Evolutionary conservation across 2,113 vertebrate genomes (phyloP), one percentile per base, ranked within the genome.

Genomic region (Oophaga pumilio): DNA sequence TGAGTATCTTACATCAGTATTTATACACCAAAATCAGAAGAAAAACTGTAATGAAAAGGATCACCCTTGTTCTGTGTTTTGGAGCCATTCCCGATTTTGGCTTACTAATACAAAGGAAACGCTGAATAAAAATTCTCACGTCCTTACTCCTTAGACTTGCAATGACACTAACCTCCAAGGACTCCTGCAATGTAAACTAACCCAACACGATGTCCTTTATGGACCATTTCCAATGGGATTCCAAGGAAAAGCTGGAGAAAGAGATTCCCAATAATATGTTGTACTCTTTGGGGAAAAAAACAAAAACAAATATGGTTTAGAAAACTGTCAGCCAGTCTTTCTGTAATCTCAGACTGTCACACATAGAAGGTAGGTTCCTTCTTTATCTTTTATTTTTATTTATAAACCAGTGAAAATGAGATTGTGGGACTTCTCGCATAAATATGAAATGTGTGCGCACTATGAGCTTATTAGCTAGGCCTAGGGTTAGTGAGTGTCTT

Each of bases 141-240:
- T 9, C 5, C 5, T 7, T 56, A 56, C 2, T 28, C 1, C n/a
- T 56, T n/a, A 53, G 4, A 79, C 26, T 18, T 59, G n/a, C 24
- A 82, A 4, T 43, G 22, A 8, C n/a, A 82, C 86, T 82, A n/a
- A 97, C 97, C 97, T 95, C 95, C 97, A 56, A 97, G 90, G 85
- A 98, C 97, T 2, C 97, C 97, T 0, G 95, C 90, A 24, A 97
- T 59, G 89, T 98, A 98, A 43, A 98, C 95, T 92, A 97, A 94
- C 22, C 95, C 97, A 89, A 98, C 96, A 79, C 97, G 95, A 89
- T 96, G 95, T 13, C 97, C 97, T 91, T 98, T 98, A 89, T 98
- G 97, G 64, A 98, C 97, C 93, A 98, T 89, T 90, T 98, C 97
- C 91, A 98, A 90, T 0, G 97, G 96, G 64, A 98, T 95, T 0